These are phyloP conservation scores for Chiloscyllium punctatum DNA, from an alignment of 2,797 vertebrate genomes.

Conservation along the genomic window DNA sequence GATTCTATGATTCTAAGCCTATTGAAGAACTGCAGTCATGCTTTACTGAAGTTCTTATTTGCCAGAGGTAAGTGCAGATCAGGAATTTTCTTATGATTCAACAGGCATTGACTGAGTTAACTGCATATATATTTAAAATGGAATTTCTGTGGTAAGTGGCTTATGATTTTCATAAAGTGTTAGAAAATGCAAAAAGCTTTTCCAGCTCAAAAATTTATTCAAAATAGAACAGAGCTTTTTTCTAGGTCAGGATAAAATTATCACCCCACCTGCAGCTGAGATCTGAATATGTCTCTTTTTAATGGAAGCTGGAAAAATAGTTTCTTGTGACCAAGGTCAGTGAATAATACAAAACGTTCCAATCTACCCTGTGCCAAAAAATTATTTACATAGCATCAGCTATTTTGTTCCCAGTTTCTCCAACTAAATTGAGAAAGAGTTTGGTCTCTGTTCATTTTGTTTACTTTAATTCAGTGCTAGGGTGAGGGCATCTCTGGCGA, in stretches of 20 bases:
- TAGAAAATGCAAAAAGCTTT: neutral
- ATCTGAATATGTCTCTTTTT: neutral
- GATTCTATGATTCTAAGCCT: neutral
- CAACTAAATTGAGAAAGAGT: neutral
- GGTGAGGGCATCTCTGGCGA: too few relatives aligned
- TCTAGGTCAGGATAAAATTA: neutral
- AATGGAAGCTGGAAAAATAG: neutral
- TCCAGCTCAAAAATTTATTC: neutral
- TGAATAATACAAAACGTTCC: neutral
- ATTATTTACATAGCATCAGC: neutral
- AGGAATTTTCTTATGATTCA: neutral
- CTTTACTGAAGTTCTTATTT: neutral
- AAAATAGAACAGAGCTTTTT: neutral
- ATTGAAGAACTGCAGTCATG: neutral
- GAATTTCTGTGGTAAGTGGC: constrained; percentile 1
- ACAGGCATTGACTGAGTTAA: neutral
- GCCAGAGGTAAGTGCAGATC: too few relatives aligned
- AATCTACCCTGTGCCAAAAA: neutral
- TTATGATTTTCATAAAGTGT: constrained; percentile 18
- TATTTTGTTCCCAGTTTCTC: neutral
- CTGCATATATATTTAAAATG: neutral
- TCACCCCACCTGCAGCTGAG: neutral
- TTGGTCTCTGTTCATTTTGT: neutral
- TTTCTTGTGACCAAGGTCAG: neutral
- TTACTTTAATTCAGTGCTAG: too few relatives aligned